Percentiles rank a stretch among this genome's conserved stretches.
Evolutionary conservation across 2,113 vertebrate species (phyloP).

Genomic region (Phodopus roborovskii): DNA sequence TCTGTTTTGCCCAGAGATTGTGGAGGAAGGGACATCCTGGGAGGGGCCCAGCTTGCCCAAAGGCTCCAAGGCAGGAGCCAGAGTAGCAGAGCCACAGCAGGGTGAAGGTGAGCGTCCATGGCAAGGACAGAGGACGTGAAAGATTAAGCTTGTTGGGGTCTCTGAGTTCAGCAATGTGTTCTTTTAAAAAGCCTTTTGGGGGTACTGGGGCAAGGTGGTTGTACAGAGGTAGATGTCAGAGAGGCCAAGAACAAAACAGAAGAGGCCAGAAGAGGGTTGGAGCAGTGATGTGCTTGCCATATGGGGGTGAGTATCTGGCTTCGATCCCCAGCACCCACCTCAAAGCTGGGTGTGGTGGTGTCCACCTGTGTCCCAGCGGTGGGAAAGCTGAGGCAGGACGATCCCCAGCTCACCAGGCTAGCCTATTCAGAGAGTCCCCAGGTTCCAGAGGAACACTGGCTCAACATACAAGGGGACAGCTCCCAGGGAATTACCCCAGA

Average conservation of each 20-base stretch:
- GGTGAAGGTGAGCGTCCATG: rapidly evolving
- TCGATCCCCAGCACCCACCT: neutral
- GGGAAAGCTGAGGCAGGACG: neutral
- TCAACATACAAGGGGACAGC: neutral
- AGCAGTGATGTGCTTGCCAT: neutral
- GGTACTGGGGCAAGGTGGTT: rapidly evolving
- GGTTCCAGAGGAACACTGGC: neutral
- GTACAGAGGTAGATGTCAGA: neutral
- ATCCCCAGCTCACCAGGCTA: neutral
- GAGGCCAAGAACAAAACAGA: neutral
- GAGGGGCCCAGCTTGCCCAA: no score
- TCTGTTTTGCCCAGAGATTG: neutral
- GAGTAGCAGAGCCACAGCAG: rapidly evolving
- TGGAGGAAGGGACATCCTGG: rapidly evolving
- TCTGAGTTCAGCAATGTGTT: neutral
- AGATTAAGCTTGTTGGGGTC: neutral
- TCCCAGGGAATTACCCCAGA: no score
- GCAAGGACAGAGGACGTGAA: rapidly evolving
- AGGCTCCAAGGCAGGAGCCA: rapidly evolving
- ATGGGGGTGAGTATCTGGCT: neutral
- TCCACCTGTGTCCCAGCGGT: no score
- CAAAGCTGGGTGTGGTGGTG: neutral
- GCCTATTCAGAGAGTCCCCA: neutral
- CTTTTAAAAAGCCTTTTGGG: neutral
- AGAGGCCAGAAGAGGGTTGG: rapidly evolving